These are phyloP conservation scores for Gryllus bimaculatus DNA, from an alignment of 1,140 invertebrate genomes.

Conservation along the genomic window DNA sequence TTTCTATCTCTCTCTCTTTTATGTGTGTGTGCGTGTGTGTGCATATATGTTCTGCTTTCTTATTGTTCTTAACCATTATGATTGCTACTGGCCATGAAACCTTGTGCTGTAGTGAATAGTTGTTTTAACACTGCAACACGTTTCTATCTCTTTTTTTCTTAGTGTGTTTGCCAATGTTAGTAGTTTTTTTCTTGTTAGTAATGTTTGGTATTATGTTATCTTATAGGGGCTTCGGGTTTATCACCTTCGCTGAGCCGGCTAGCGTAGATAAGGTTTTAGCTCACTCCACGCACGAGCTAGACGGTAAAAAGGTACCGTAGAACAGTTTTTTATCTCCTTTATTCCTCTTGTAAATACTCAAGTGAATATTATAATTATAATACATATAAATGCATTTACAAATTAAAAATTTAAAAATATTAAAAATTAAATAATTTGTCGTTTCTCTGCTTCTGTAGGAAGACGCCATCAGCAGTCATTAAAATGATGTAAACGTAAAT, in stretches of 20 bases:
- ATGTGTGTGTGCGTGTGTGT: not conserved
- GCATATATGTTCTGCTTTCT: not conserved
- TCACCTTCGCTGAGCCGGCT: conserved; percentile 86
- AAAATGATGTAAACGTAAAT: too few relatives aligned
- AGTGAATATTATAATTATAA: too few relatives aligned
- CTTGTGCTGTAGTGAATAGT: too few relatives aligned
- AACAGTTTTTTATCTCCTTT: conserved; percentile 14
- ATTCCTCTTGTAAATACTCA: not conserved
- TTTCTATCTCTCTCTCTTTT: not conserved
- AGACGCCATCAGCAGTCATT: too few relatives aligned
- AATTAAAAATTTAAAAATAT: too few relatives aligned
- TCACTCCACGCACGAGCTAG: conserved; percentile 86
- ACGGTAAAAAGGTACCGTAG: conserved; percentile 79
- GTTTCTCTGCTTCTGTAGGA: too few relatives aligned
- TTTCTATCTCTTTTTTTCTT: conserved; percentile 6
- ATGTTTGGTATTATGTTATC: conserved; percentile 31
- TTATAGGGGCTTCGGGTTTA: conserved; percentile 95
- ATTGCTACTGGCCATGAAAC: too few relatives aligned
- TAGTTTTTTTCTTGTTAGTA: conserved; percentile 30
- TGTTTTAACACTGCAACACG: too few relatives aligned
- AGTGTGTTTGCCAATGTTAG: conserved; percentile 19
- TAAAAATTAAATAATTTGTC: too few relatives aligned
- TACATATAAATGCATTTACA: too few relatives aligned
- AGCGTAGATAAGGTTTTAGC: conserved; percentile 92
- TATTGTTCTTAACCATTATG: too few relatives aligned